Evolutionary conservation across 2,888 invertebrate genomes (phyloP).

Genomic region (Venustoraphidia nigricollis): DNA sequence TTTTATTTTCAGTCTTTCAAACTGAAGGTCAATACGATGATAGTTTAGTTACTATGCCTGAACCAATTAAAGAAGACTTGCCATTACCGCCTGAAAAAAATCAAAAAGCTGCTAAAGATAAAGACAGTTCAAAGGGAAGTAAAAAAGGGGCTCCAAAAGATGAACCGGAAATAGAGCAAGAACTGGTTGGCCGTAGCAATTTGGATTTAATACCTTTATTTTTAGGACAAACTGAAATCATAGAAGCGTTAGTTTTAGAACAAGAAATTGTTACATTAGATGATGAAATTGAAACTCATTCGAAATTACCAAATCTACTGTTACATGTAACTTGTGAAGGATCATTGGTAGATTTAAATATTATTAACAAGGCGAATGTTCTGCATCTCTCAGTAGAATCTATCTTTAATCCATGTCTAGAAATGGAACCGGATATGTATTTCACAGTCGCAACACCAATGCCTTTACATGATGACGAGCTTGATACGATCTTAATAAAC

Average conservation of each 20-base stretch:
- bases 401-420: constrained; percentile 21
- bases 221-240: constrained; percentile 10
- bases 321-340: constrained; percentile 17
- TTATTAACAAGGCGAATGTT: constrained; percentile 14
- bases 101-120: background rate
- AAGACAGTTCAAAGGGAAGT: constrained; percentile 3
- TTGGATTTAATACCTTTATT: constrained; percentile 17
- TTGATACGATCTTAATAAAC: constrained; percentile 15
- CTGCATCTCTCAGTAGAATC: constrained; percentile 23
- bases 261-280: constrained; percentile 15
- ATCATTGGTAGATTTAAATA: constrained; percentile 5
- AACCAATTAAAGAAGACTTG: background rate
- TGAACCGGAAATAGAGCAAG: background rate
- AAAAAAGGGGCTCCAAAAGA: constrained; percentile 1
- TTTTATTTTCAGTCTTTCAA: constrained; percentile 3
- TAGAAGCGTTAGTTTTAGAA: constrained; percentile 15
- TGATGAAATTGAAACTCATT: constrained; percentile 17
- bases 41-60: background rate
- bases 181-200: constrained; percentile 15
- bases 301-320: constrained; percentile 19
- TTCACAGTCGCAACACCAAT: constrained; percentile 18
- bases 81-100: background rate
- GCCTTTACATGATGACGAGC: constrained; percentile 12
- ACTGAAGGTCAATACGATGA: constrained; percentile 1
- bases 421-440: constrained; percentile 16